phyloP scores from a whole-genome alignment of 1,140 invertebrate genomes.

The Apocrypta bakeri region DNA sequence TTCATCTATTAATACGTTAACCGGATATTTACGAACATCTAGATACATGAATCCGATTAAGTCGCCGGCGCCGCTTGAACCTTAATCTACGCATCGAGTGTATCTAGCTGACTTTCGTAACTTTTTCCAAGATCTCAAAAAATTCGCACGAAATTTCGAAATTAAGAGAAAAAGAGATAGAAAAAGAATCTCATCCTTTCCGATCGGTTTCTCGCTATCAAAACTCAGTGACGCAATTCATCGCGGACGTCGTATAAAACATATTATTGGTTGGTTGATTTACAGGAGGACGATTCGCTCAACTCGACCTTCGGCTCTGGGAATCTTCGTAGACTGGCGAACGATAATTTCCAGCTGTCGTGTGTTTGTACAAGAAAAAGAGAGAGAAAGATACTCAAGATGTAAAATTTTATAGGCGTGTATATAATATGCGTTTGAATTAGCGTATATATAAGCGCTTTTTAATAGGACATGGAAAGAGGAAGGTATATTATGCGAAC shows the following conservation, averaged over 20 bases:
- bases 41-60: too few species aligned
- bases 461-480: too few species aligned
- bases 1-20: background rate
- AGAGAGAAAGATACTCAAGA: too few species aligned
- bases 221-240: conserved; percentile 38
- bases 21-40: too few species aligned
- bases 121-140: too few species aligned
- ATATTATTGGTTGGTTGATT: conserved; percentile 28
- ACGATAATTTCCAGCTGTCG: background rate
- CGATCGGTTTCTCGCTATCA: background rate
- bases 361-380: too few species aligned
- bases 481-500: too few species aligned
- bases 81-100: background rate
- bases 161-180: background rate
- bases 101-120: background rate
- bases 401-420: background rate
- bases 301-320: conserved; percentile 21
- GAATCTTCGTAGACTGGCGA: background rate
- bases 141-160: background rate
- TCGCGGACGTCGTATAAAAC: background rate
- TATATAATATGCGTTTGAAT: background rate
- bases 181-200: background rate
- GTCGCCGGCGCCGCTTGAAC: background rate
- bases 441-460: too few species aligned
- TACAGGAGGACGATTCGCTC: conserved; percentile 28